Base-by-base conservation (phyloP, 2,888 invertebrate species). In the Machimus rusticus region DNA sequence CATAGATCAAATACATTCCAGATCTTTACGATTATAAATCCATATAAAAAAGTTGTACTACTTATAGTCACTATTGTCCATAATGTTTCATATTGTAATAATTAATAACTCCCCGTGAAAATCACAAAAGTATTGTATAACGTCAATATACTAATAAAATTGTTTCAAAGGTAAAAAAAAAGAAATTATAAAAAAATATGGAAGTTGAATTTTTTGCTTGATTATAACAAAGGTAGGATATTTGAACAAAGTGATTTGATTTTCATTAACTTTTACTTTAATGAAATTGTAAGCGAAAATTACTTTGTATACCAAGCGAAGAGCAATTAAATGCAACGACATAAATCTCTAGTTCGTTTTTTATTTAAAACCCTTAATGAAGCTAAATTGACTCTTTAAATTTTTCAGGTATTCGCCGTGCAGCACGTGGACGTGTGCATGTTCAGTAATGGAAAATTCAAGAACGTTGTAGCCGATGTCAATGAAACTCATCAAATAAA, bases 391-490 rank as follows among this genome's bases (percentile, higher is more conserved):
- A 76, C 8, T 76, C 16, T 46, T 16, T 86, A 28, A n/a, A 76
- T 19, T 39, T 88, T 87, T n/a, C 74, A 97, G 97, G 95, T 96
- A 28, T 94, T 96, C 91, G 95, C 97, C 55, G 96, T 97, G 0
- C 97, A 97, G 91, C 96, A 97, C 92, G 97, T 97, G 19, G 97
- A 97, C 91, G 97, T 98, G 0, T 97, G 97, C 92, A 97, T 98
- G 96, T 97, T 98, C 93, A 97, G 97, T 89, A 97, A 97, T 91
- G 97, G 97, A 0, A 97, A 97, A 92, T 97, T 97, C 93, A 97
- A 97, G 93, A 97, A 97, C 92, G 95, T 95, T 1, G 89, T 90
- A 14, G 97, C 96, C 0, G 94, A 93, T 76, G 94, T 95, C 37
- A 95, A 94, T 88, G 94, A 95, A 51, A 94, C 94, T 88, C 94